phyloP scores from a whole-genome alignment of 1,140 invertebrate species.

The Achatina immaculata region DNA sequence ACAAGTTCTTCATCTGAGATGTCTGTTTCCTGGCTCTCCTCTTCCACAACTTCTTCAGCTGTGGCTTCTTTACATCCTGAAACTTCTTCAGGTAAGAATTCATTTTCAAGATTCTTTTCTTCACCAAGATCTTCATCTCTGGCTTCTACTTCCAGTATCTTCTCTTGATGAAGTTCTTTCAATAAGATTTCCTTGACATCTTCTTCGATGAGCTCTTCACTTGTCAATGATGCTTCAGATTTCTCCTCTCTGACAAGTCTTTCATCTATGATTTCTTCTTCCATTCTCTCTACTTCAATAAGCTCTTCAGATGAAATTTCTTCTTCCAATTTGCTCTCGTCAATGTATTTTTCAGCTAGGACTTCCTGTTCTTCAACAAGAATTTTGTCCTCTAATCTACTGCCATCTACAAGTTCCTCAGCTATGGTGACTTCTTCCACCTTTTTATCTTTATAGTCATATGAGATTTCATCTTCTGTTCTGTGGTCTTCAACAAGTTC shows the following conservation, averaged over 20 bases:
- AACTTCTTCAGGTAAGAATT: background rate
- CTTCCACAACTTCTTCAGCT: background rate
- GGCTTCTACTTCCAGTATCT: background rate
- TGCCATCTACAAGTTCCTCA: conserved; percentile 16
- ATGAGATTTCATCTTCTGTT: background rate
- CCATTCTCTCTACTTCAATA: background rate
- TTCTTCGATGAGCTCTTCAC: background rate
- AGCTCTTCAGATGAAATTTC: background rate
- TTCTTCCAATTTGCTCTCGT: background rate
- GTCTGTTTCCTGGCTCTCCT: background rate
- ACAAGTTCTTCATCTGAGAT: background rate
- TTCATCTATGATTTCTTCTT: background rate
- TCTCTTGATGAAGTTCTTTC: background rate
- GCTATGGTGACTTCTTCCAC: background rate
- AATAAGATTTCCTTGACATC: background rate
- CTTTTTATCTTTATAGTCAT: background rate
- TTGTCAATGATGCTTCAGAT: background rate
- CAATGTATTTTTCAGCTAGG: background rate
- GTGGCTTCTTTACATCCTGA: background rate
- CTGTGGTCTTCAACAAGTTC: background rate
- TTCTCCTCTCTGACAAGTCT: background rate
- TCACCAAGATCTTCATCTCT: background rate
- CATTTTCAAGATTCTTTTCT: background rate
- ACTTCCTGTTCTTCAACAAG: conserved; percentile 6
- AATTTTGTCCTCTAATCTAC: background rate